phyloP scores from a whole-genome alignment of 1,140 invertebrate species.

The Ericerus pela region DNA sequence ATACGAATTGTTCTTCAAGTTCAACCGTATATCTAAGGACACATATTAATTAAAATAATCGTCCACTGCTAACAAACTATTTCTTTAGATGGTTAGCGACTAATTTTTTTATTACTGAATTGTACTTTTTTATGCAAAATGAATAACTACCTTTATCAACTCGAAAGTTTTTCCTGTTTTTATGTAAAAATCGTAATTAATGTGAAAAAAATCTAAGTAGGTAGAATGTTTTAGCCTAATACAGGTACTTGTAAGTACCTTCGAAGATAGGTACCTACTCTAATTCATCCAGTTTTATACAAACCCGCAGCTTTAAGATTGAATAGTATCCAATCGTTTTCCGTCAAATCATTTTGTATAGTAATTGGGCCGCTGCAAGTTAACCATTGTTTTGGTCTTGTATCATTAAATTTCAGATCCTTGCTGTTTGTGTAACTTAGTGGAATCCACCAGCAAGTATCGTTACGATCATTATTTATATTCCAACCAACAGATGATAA shows the following conservation, averaged over 20 bases:
- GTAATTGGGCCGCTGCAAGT: slow-evolving; percentile 28
- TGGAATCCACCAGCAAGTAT: slow-evolving; percentile 40
- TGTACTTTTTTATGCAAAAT: too few relatives aligned
- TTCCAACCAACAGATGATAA: neutral
- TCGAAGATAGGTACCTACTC: neutral
- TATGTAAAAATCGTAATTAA: too few relatives aligned
- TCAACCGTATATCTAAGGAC: too few relatives aligned
- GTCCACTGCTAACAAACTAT: too few relatives aligned
- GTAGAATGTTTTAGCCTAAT: too few relatives aligned
- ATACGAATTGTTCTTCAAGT: too few relatives aligned
- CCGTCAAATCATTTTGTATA: slow-evolving; percentile 25
- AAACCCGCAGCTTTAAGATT: slow-evolving; percentile 60
- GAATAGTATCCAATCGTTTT: slow-evolving; percentile 58
- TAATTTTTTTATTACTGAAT: too few relatives aligned
- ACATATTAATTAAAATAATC: too few relatives aligned
- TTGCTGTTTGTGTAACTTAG: slow-evolving; percentile 33
- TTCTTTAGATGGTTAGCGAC: too few relatives aligned
- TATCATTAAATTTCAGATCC: slow-evolving; percentile 32
- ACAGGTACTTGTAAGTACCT: neutral
- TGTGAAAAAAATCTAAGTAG: too few relatives aligned
- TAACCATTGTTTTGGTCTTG: slow-evolving; percentile 43
- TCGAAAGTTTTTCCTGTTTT: too few relatives aligned
- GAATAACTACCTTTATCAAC: too few relatives aligned
- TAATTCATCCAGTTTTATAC: neutral
- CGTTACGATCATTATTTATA: neutral